phyloP scores from a whole-genome alignment of 2,888 invertebrate species.

The Perithous albicinctus region DNA sequence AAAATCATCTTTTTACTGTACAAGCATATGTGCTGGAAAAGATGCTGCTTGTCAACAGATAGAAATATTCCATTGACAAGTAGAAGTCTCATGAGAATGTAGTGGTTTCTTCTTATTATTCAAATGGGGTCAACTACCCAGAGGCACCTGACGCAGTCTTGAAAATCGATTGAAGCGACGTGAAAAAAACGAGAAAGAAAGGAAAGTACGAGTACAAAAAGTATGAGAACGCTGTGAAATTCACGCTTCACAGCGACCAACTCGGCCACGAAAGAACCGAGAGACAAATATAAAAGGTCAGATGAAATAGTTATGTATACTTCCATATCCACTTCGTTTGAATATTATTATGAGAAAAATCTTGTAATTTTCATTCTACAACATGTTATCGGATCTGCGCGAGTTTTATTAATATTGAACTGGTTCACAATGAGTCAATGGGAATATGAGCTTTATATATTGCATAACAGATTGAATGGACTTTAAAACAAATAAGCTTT shows the following conservation, averaged over 20 bases:
- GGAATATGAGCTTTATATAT: not conserved
- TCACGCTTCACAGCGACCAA: slow-evolving; percentile 25
- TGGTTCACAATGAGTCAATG: not conserved
- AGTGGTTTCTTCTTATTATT: slow-evolving; percentile 58
- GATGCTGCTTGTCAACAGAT: too few species aligned
- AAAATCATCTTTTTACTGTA: too few species aligned
- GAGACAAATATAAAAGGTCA: not conserved
- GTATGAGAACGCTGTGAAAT: slow-evolving; percentile 25
- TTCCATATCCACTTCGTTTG: not conserved
- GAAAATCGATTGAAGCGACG: slow-evolving; percentile 57
- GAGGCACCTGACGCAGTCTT: slow-evolving; percentile 56
- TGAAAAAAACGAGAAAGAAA: slow-evolving; percentile 27
- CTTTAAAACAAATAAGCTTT: not conserved
- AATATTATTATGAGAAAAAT: not conserved
- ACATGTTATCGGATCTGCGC: not conserved
- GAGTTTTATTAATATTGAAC: not conserved
- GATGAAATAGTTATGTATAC: not conserved
- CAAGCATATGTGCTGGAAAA: too few species aligned
- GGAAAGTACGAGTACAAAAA: slow-evolving; percentile 12
- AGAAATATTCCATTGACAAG: slow-evolving; percentile 29
- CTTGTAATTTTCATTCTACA: not conserved
- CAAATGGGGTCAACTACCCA: slow-evolving; percentile 63
- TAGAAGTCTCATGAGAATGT: slow-evolving; percentile 28
- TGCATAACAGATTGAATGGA: not conserved
- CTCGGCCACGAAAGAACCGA: not conserved